A percentile compares a stretch with the other conserved stretches of the same genome.
Conservation (phyloP, 2,113 vertebrate genomes). For the Mus spicilegus region DNA sequence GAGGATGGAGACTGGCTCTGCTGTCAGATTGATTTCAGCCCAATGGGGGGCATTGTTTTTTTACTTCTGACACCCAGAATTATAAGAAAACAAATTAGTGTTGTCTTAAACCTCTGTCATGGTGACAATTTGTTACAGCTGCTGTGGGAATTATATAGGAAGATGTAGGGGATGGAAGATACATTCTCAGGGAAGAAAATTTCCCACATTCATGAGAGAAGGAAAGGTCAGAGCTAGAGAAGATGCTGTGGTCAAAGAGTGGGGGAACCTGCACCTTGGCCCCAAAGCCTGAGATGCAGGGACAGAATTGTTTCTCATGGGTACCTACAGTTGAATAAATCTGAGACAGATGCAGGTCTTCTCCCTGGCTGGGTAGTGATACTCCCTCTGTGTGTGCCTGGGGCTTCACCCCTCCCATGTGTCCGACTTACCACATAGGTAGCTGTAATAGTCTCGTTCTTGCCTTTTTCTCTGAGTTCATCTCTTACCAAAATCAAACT, state of each 20-base stretch:
- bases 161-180: background rate
- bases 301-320: background rate
- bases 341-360: background rate
- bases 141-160: background rate
- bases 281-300: background rate
- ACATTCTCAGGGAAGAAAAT: background rate
- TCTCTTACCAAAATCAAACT: background rate
- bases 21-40: background rate
- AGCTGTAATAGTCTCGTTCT: background rate
- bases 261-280: background rate
- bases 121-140: background rate
- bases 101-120: background rate
- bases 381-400: background rate
- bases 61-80: background rate
- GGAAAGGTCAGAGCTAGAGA: background rate
- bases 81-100: background rate
- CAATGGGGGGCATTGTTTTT: background rate
- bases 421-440: background rate
- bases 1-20: background rate
- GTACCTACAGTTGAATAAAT: background rate
- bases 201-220: background rate
- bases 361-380: background rate
- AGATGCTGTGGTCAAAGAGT: background rate
- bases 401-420: fast-evolving
- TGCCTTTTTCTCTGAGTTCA: background rate